Percentiles rank a stretch among this genome's conserved stretches.
These are phyloP conservation scores for Sitta europaea DNA, from an alignment of 2,113 vertebrate genomes.

Conservation along the genomic window DNA sequence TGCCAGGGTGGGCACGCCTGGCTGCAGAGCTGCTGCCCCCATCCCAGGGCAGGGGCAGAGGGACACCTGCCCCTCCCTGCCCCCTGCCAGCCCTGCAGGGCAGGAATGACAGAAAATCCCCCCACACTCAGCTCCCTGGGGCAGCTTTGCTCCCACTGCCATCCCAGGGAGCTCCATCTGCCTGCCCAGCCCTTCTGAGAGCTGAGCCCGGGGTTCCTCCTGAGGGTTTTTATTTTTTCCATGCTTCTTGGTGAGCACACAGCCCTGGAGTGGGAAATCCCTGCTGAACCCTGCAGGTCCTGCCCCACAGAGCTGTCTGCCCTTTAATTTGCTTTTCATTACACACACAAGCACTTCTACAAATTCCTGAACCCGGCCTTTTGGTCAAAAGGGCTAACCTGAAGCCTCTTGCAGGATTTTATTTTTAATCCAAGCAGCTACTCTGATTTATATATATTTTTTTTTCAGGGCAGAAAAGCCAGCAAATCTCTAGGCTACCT, in stretches of 20 bases:
- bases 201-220: not conserved
- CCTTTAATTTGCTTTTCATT: not conserved
- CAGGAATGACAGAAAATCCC: fast-evolving
- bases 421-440: not conserved
- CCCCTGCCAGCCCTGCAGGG: not conserved
- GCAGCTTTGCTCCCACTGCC: not conserved
- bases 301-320: not conserved
- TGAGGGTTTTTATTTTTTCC: not conserved
- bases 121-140: fast-evolving
- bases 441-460: not conserved
- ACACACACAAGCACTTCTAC: not conserved
- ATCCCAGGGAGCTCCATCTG: not conserved
- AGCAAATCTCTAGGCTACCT: not conserved
- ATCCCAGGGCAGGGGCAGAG: not conserved
- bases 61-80: not conserved
- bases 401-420: not conserved
- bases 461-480: not conserved
- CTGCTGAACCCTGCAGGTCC: not conserved
- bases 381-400: not conserved
- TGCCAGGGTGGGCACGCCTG: not conserved
- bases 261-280: not conserved
- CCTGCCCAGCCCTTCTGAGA: not conserved
- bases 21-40: not conserved
- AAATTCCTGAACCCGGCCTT: not conserved
- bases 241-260: not conserved